Evolutionary conservation across 2,888 invertebrate species (phyloP), one percentile per base, ranked within the genome.

Genomic region (Hylaea fasciaria): DNA sequence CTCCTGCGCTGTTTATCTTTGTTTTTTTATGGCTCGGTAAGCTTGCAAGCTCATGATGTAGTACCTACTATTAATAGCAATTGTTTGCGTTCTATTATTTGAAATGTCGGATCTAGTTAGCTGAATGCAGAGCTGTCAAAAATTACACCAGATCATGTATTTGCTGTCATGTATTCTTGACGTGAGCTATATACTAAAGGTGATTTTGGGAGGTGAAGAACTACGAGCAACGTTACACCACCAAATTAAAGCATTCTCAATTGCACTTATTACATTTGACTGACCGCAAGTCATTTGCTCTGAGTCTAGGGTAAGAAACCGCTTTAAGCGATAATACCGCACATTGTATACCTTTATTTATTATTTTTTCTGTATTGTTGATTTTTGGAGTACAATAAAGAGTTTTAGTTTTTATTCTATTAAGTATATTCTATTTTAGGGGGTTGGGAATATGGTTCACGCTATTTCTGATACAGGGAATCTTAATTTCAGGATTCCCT

Each of bases 181-280:
- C 43, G 40, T n/a, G n/a, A 50, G 40, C 40, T 28, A 12, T 28
- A 14, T 35, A 28, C 14, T 41, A 47, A 39, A 58, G 48, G 32
- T 59, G 53, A 59, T 56, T 59, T 57, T 39, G 37, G 50, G 28
- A 22, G 5, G n/a, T n/a, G n/a, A n/a, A n/a, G n/a, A n/a, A n/a
- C 16, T 13, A 32, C 32, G 32, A 29, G 32, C 28, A 46, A 46
- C n/a, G n/a, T n/a, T n/a, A n/a, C 29, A 29, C 5, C 9, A 14
- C 4, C 14, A 35, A 29, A 37, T 45, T n/a, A 22, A 9, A 45
- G n/a, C 28, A 37, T 37, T 35, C 10, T 35, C 9, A 35, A 11
- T 11, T 35, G 35, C 11, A 35, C 35, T 35, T 8, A 35, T 11
- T 35, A 2, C 2, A 35, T 11, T 9, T 35, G 11, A 35, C 35